These are phyloP conservation scores for Scelioninae gen. 1 DNA, from an alignment of 2,888 invertebrate species.

Conservation along the genomic window DNA sequence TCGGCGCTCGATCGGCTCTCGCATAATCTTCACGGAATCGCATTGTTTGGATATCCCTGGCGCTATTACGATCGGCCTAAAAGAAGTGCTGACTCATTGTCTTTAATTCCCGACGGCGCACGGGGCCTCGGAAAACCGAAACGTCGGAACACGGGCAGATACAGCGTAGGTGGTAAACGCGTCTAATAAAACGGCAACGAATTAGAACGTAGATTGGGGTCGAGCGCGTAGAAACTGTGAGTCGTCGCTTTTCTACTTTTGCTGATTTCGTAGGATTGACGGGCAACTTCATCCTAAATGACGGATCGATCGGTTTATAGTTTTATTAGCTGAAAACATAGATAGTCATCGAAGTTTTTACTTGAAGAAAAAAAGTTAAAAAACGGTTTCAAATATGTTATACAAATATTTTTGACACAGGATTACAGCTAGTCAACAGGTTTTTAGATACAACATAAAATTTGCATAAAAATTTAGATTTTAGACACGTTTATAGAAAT, in stretches of 20 bases:
- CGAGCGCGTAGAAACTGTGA: constrained; percentile 61
- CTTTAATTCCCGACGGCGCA: constrained; percentile 75
- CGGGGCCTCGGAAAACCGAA: constrained; percentile 72
- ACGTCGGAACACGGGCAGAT: constrained; percentile 68
- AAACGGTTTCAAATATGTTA: too few species aligned
- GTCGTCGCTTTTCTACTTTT: constrained; percentile 70
- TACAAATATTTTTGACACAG: too few species aligned
- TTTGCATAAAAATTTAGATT: too few species aligned
- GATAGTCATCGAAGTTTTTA: constrained; percentile 46
- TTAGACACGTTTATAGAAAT: too few species aligned
- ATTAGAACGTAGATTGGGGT: constrained; percentile 65
- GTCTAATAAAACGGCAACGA: constrained; percentile 65
- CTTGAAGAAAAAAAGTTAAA: constrained; percentile 19
- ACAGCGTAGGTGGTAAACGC: constrained; percentile 44
- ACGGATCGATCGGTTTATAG: constrained; percentile 57
- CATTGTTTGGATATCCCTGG: constrained; percentile 76
- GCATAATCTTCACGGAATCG: constrained; percentile 79
- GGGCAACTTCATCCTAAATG: constrained; percentile 34
- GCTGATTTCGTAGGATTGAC: constrained; percentile 72
- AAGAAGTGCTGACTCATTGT: constrained; percentile 80
- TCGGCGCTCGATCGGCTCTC: constrained; percentile 76
- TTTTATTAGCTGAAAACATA: constrained; percentile 33
- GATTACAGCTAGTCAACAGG: too few species aligned
- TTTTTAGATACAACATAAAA: too few species aligned
- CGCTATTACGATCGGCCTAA: constrained; percentile 74